Evolutionary conservation across 2,888 invertebrate genomes (phyloP).

Genomic region (Lasioglossum oenotherae): DNA sequence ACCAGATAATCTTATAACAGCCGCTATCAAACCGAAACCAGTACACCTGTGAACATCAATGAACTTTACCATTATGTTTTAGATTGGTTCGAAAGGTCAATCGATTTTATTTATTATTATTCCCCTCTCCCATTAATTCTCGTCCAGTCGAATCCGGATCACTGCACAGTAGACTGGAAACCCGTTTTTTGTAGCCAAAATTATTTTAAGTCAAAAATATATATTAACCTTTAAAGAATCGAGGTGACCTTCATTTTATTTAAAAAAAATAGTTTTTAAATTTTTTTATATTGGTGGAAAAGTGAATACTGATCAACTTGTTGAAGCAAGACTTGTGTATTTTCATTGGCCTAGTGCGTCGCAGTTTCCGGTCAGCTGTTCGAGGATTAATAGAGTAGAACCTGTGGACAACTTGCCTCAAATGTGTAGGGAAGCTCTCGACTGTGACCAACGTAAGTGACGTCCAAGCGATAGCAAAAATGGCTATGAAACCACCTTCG

Average conservation of each 20-base stretch:
- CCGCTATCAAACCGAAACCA: conserved; percentile 84
- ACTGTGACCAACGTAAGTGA: conserved; percentile 84
- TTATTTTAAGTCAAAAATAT: background rate
- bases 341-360: background rate
- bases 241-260: too few species aligned
- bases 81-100: background rate
- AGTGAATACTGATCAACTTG: background rate
- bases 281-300: background rate
- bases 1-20: conserved; percentile 83
- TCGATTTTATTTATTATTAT: conserved; percentile 8
- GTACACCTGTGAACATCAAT: conserved; percentile 80
- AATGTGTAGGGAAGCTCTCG: conserved; percentile 84
- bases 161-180: background rate
- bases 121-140: background rate
- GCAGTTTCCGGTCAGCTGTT: background rate
- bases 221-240: too few species aligned
- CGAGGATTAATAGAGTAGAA: background rate
- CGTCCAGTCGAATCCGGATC: background rate
- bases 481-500: conserved; percentile 84
- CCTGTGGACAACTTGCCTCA: conserved; percentile 79
- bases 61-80: background rate
- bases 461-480: conserved; percentile 85
- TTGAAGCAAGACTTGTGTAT: background rate
- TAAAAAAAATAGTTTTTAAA: background rate
- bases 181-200: background rate